Conservation (phyloP, 2,888 invertebrate species). For the Noctua janthe region DNA sequence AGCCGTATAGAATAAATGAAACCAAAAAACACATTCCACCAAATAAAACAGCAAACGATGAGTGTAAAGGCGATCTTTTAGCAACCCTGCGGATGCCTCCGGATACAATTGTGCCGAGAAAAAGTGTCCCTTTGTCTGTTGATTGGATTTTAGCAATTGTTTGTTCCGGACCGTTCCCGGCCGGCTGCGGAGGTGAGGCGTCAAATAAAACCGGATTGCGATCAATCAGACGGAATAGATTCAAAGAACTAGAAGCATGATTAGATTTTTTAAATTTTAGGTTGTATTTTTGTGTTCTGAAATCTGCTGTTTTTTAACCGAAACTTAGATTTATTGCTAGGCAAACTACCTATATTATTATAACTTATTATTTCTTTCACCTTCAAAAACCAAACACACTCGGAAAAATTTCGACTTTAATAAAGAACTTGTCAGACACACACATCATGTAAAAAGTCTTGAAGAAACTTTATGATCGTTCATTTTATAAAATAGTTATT, state of each 20-base stretch:
- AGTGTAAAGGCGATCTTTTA: constrained; percentile 26
- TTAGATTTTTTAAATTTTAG: not conserved
- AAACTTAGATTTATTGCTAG: not conserved
- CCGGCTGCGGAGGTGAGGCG: constrained; percentile 56
- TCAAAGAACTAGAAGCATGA: constrained; percentile 23
- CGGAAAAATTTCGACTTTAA: not conserved
- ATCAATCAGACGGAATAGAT: constrained; percentile 52
- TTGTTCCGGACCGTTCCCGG: constrained; percentile 49
- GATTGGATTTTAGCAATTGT: constrained; percentile 69
- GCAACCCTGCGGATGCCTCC: constrained; percentile 49
- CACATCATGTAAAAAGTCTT: not conserved
- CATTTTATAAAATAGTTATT: not conserved
- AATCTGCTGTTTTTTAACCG: not conserved
- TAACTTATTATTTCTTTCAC: not conserved
- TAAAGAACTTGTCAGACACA: not conserved
- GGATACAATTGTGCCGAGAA: constrained; percentile 61
- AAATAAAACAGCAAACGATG: constrained; percentile 27
- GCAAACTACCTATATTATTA: not conserved
- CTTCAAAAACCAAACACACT: not conserved
- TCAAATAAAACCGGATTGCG: constrained; percentile 53
- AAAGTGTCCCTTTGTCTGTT: constrained; percentile 67
- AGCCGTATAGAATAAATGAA: not conserved
- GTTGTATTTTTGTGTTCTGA: not conserved
- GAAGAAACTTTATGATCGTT: not conserved
- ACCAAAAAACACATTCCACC: constrained; percentile 2